Conservation (phyloP, 2,797 vertebrate species). For the Sebastes hubbsi region DNA sequence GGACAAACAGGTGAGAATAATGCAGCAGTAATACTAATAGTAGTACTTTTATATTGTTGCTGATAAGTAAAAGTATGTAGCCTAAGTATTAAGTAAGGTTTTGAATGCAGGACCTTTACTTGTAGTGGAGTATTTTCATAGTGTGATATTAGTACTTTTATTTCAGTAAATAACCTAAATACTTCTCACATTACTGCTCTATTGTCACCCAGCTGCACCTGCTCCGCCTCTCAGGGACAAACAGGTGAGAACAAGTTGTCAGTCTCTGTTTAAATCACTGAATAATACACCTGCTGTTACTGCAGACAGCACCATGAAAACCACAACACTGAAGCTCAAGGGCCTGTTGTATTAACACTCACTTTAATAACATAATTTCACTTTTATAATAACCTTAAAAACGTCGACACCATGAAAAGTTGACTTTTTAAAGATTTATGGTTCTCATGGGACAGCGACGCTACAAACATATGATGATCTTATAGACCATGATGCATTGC, state of each 20-base stretch:
- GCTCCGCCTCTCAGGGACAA: background rate
- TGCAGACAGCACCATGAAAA: background rate
- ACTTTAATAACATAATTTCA: background rate
- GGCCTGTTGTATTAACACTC: background rate
- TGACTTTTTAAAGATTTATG: background rate
- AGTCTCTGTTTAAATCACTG: background rate
- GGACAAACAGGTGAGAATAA: background rate
- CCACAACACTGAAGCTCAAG: background rate
- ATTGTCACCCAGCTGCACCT: background rate
- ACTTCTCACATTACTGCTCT: background rate
- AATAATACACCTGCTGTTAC: no score
- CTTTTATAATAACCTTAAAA: no score
- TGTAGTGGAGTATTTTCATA: no score
- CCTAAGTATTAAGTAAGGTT: no score
- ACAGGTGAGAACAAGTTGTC: background rate
- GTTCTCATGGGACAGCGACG: background rate
- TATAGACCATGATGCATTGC: background rate
- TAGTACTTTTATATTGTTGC: no score
- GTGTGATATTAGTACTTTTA: no score
- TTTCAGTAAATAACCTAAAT: background rate
- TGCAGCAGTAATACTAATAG: no score
- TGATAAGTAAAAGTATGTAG: no score
- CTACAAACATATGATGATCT: background rate
- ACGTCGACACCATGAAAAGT: no score
- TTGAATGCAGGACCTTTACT: no score